Base-by-base conservation (phyloP, 2,113 vertebrate genomes). In the Pelusios castaneus region DNA sequence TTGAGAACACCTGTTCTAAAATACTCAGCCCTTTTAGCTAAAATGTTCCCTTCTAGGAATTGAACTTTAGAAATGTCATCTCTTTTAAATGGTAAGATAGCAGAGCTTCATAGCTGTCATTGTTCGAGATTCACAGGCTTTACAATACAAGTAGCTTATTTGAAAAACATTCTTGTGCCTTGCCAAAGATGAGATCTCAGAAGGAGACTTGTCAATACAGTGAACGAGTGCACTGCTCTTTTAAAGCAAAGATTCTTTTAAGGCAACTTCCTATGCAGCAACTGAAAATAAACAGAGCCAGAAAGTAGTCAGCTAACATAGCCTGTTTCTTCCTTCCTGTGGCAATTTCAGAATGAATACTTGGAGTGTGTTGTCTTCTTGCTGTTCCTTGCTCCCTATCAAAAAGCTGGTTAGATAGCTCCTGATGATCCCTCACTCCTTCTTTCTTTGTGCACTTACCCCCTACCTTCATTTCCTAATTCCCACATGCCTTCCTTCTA, bases 251-350 rank as follows among this genome's bases (percentile, higher is more conserved):
- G 54, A 67, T 38, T 88, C 43, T 29, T 82, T n/a, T n/a, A n/a
- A n/a, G n/a, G n/a, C 91, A 85, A 63, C 45, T 94, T 79, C 13
- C n/a, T 14, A 27, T 51, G 73, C 45, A 87, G 76, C 78, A 86
- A 86, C 2, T 84, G 79, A 52, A 90, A 63, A 63, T 82, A 94
- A 95, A 93, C 79, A 92, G 86, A 94, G 92, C 90, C 31, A 80
- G 24, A 12, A 91, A 92, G 77, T 1, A 0, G 70, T 83, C 78
- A 87, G 75, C 55, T 83, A 91, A 90, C 5, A 31, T 31, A 82
- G 54, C 19, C 21, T 58, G 10, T 0, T 21, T 89, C 93, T 87
- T 1, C 4, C 77, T 86, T 76, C 56, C 27, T 6, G 2, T 79
- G 58, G 17, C 49, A 89, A 75, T 84, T 94, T 89, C 58, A 91